A percentile compares a stretch with the other conserved stretches of the same genome.
phyloP scores from a whole-genome alignment of 2,113 vertebrate species.

The Oncorhynchus tshawytscha region DNA sequence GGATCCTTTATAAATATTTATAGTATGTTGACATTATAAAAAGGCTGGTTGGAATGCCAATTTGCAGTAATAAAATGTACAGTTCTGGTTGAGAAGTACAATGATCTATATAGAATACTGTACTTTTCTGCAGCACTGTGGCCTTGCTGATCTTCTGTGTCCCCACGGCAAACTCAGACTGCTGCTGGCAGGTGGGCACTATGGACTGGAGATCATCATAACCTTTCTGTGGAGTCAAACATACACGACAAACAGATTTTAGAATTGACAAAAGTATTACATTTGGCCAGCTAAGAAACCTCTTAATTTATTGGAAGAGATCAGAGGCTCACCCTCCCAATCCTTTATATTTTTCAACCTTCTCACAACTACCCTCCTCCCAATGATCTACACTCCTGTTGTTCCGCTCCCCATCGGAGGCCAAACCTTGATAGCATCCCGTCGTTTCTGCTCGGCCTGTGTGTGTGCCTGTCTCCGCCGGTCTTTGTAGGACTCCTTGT shows the following conservation, averaged over 20 bases:
- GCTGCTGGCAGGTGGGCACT: slow-evolving; percentile 95
- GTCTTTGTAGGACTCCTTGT: slow-evolving; percentile 92
- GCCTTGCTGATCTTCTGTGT: slow-evolving; percentile 97
- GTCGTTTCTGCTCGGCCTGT: slow-evolving; percentile 93
- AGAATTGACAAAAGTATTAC: background rate
- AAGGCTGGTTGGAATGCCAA: too few species aligned
- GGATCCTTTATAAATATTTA: background rate
- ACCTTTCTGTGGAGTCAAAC: slow-evolving; percentile 81
- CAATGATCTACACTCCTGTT: background rate
- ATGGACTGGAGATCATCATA: slow-evolving; percentile 95
- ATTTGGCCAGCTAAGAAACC: background rate
- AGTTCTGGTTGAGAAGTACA: background rate
- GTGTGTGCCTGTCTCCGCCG: slow-evolving; percentile 88
- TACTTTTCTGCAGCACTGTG: slow-evolving; percentile 95
- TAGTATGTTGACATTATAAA: too few species aligned
- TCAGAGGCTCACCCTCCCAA: background rate
- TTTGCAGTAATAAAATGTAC: background rate
- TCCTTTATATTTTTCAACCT: background rate
- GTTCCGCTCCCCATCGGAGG: background rate
- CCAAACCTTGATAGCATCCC: slow-evolving; percentile 91
- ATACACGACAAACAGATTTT: background rate
- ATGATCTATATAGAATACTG: slow-evolving; percentile 38
- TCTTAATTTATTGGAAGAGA: background rate
- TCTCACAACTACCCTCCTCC: background rate
- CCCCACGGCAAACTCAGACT: slow-evolving; percentile 86